Conservation (phyloP, 2,113 vertebrate genomes). For the Amphilophus citrinellus region DNA sequence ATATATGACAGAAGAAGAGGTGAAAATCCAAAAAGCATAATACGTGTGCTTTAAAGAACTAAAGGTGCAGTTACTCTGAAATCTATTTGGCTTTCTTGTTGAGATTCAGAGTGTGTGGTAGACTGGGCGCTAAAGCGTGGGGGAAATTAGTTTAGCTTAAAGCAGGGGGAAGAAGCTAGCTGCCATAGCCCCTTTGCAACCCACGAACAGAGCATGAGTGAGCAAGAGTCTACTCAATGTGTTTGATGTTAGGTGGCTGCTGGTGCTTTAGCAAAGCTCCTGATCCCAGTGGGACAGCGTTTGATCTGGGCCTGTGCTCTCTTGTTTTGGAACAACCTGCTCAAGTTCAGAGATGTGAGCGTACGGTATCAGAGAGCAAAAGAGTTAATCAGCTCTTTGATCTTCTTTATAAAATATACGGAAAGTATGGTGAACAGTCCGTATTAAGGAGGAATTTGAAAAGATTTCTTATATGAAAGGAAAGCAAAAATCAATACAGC, state of each 20-base stretch:
- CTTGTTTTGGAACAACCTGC: constrained; percentile 70
- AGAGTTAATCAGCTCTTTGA: constrained; percentile 75
- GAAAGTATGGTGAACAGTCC: constrained; percentile 42
- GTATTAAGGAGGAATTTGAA: constrained; percentile 49
- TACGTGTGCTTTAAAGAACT: constrained; percentile 7
- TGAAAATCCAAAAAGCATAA: not conserved
- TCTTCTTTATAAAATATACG: constrained; percentile 58
- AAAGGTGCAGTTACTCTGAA: not conserved
- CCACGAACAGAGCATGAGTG: constrained; percentile 23
- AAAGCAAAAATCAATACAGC: constrained; percentile 44
- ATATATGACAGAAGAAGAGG: not conserved
- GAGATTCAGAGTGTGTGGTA: not conserved
- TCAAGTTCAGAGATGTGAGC: constrained; percentile 70
- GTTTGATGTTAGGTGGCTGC: constrained; percentile 79
- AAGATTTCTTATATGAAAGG: constrained; percentile 46
- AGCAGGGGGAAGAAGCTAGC: not conserved
- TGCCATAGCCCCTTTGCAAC: constrained; percentile 24
- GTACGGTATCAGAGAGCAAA: constrained; percentile 61
- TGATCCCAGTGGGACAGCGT: constrained; percentile 73
- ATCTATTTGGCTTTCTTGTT: not conserved
- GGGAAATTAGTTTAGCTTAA: constrained; percentile 5
- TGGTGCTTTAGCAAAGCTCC: constrained; percentile 63
- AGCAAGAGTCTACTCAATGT: constrained; percentile 27
- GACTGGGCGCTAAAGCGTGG: not conserved
- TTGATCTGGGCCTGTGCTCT: constrained; percentile 75